These are phyloP conservation scores for Cossypha caffra DNA, from an alignment of 2,797 vertebrate genomes.

Conservation along the genomic window DNA sequence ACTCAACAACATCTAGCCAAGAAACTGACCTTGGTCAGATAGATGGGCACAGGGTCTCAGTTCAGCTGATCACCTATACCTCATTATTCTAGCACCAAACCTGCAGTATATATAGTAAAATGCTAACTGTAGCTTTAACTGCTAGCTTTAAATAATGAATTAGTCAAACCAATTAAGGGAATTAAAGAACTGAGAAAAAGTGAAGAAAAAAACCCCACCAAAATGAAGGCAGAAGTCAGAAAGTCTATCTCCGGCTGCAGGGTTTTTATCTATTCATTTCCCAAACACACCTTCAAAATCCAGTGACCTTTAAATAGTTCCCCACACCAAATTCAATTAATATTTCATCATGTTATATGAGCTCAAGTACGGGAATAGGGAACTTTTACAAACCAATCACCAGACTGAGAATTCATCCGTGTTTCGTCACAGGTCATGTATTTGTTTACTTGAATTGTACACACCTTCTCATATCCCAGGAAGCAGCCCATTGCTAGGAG, in stretches of 20 bases:
- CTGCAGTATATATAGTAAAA: neutral
- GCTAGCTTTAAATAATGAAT: neutral
- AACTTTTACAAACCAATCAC: neutral
- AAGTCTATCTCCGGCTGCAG: neutral
- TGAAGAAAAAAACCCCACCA: neutral
- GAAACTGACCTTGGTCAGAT: neutral
- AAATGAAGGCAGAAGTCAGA: neutral
- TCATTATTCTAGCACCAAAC: neutral
- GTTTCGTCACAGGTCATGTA: neutral
- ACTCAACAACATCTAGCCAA: neutral
- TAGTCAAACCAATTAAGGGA: neutral
- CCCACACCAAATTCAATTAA: neutral
- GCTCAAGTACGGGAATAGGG: conserved; percentile 13
- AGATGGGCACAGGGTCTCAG: neutral
- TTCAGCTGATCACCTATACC: neutral
- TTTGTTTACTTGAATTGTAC: neutral
- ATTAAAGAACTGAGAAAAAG: neutral
- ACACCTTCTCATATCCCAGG: neutral
- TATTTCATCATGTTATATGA: conserved; percentile 38
- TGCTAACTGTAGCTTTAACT: neutral
- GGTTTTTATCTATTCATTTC: neutral
- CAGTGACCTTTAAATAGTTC: conserved; percentile 35
- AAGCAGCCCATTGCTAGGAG: neutral
- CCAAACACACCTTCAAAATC: neutral
- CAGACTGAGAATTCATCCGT: neutral